Evolutionary conservation across 92 coral and sea anemone species (phyloP).

Genomic region (Epizoanthus scotinus): DNA sequence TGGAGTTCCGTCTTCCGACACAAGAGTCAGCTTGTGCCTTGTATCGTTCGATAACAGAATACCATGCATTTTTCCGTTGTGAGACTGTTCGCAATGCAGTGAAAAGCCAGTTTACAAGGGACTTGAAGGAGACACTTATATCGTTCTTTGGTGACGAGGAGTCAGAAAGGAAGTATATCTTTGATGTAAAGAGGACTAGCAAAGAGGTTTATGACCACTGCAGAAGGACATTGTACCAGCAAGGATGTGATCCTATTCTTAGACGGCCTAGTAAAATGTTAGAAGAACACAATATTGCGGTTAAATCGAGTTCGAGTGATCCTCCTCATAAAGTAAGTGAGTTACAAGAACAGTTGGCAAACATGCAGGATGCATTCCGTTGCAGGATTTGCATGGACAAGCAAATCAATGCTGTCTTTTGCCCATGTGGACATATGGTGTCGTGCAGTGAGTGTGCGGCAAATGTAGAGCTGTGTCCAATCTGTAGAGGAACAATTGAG

Average conservation of each 20-base stretch:
- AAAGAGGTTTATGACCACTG: conserved; percentile 94
- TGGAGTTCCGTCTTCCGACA: conserved; percentile 65
- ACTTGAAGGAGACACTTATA: conserved; percentile 85
- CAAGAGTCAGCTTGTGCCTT: conserved; percentile 89
- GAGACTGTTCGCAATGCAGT: conserved; percentile 95
- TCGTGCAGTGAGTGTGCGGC: conserved; percentile 82
- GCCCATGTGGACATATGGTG: conserved; percentile 98
- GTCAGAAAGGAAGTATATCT: conserved; percentile 93
- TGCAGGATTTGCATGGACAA: conserved; percentile 98
- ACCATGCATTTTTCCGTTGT: conserved; percentile 96
- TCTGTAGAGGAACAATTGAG: conserved; percentile 80
- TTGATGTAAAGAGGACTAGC: conserved; percentile 93
- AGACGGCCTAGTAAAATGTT: conserved; percentile 17
- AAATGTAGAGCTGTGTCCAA: conserved; percentile 74
- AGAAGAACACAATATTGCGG: neutral
- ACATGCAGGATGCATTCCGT: conserved; percentile 79
- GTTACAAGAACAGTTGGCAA: conserved; percentile 67
- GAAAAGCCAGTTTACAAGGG: conserved; percentile 90
- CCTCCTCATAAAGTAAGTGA: conserved; percentile 48
- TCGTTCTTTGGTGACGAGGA: conserved; percentile 94
- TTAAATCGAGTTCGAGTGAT: conserved; percentile 17
- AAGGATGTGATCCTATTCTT: conserved; percentile 78
- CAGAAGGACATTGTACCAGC: conserved; percentile 78
- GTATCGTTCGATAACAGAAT: conserved; percentile 94
- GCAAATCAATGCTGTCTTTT: conserved; percentile 83